Evolutionary conservation across 2,888 invertebrate species (phyloP).

Genomic region (Habroteleia sp.): DNA sequence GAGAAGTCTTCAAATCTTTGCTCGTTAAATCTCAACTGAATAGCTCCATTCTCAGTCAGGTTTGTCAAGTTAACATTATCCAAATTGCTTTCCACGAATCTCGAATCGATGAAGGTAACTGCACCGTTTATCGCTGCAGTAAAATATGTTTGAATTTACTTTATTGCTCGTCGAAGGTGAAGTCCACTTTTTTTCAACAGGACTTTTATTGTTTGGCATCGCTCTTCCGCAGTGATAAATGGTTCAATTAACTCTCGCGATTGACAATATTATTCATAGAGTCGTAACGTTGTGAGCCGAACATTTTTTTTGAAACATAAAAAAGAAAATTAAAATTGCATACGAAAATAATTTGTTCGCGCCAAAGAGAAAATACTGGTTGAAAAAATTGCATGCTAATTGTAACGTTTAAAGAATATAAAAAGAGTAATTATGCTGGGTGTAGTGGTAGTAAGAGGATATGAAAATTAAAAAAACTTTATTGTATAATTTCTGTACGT

Average conservation of each 20-base stretch:
- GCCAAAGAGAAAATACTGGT: no score
- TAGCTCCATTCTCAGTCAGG: constrained; percentile 81
- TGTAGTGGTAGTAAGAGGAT: no score
- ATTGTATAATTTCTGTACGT: constrained; percentile 23
- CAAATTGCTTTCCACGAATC: constrained; percentile 7
- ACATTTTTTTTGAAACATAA: no score
- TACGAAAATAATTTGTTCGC: no score
- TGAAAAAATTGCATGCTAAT: no score
- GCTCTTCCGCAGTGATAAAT: not conserved
- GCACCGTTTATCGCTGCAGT: no score
- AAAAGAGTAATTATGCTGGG: no score
- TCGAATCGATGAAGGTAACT: no score
- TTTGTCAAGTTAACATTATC: constrained; percentile 57
- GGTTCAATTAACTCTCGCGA: not conserved
- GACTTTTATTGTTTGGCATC: not conserved
- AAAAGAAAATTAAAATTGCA: no score
- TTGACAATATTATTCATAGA: no score
- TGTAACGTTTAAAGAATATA: no score
- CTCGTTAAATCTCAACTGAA: constrained; percentile 82
- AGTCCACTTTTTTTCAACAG: constrained; percentile 1
- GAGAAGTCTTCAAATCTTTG: constrained; percentile 83
- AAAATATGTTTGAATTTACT: not conserved
- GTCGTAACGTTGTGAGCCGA: no score
- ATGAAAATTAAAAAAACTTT: constrained; percentile 32
- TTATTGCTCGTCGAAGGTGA: constrained; percentile 4